These are phyloP conservation scores for Zeuzera pyrina DNA, from an alignment of 2,888 invertebrate species.

Conservation along the genomic window DNA sequence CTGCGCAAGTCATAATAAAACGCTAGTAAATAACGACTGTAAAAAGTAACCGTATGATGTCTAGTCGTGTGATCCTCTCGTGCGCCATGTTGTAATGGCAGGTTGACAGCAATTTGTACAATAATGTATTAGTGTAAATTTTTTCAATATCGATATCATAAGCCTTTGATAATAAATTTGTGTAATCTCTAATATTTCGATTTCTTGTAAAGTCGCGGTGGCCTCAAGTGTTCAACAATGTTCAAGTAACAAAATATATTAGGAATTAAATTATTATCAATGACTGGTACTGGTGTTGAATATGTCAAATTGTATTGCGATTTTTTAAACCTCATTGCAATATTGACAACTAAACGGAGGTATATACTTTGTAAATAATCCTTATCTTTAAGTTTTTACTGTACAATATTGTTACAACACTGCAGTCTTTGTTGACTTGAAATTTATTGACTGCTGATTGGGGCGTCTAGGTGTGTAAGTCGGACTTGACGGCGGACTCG, in stretches of 20 bases:
- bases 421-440: constrained; percentile 28
- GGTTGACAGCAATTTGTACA: constrained; percentile 16
- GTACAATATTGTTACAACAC: constrained; percentile 50
- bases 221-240: constrained; percentile 58
- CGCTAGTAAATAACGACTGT: too few relatives aligned
- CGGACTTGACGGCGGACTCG: not conserved
- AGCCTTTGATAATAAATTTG: constrained; percentile 19
- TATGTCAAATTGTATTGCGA: constrained; percentile 34
- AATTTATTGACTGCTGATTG: constrained; percentile 14
- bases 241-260: constrained; percentile 23
- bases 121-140: constrained; percentile 19
- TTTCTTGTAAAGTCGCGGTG: constrained; percentile 23
- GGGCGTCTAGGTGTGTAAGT: constrained; percentile 9
- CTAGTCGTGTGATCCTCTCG: constrained; percentile 18
- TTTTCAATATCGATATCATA: constrained; percentile 19
- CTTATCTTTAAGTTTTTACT: constrained; percentile 58
- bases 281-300: constrained; percentile 37
- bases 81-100: constrained; percentile 17
- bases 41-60: too few relatives aligned
- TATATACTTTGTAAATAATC: constrained; percentile 66
- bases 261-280: constrained; percentile 18
- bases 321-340: constrained; percentile 33
- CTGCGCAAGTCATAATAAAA: too few relatives aligned
- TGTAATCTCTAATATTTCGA: constrained; percentile 18
- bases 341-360: constrained; percentile 30